phyloP scores from a whole-genome alignment of 2,797 vertebrate genomes.

The Rallus crepitans region DNA sequence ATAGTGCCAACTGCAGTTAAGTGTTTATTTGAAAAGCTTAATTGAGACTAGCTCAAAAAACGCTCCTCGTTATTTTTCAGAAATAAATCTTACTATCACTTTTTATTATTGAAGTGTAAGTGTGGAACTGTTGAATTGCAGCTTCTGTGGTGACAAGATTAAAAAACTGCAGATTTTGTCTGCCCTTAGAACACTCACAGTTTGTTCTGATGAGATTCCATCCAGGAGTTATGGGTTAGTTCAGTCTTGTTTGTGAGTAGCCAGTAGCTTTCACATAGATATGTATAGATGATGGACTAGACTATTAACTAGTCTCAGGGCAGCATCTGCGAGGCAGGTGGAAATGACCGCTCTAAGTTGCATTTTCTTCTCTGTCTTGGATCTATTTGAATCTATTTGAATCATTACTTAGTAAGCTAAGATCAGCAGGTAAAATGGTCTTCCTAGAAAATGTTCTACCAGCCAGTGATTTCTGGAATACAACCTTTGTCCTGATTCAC shows the following conservation, averaged over 20 bases:
- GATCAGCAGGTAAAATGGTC: neutral
- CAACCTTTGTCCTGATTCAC: neutral
- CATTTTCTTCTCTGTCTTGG: neutral
- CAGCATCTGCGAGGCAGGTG: neutral
- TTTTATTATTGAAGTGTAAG: neutral
- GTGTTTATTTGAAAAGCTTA: slow-evolving; percentile 6
- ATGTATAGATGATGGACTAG: neutral
- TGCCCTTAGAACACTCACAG: neutral
- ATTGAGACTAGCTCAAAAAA: neutral
- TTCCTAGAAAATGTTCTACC: neutral
- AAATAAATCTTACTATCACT: neutral
- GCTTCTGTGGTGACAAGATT: neutral
- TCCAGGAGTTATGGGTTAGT: neutral
- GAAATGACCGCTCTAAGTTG: neutral
- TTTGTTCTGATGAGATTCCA: neutral
- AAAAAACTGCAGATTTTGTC: neutral
- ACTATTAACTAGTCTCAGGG: neutral
- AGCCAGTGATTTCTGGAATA: neutral
- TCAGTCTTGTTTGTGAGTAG: neutral
- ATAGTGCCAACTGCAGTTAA: neutral
- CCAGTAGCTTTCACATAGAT: neutral
- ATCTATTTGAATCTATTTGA: neutral
- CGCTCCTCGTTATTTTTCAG: neutral
- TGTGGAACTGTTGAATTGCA: neutral
- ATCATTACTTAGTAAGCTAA: neutral